Conservation (phyloP, 2,113 vertebrate genomes). For the Syrrhaptes paradoxus region DNA sequence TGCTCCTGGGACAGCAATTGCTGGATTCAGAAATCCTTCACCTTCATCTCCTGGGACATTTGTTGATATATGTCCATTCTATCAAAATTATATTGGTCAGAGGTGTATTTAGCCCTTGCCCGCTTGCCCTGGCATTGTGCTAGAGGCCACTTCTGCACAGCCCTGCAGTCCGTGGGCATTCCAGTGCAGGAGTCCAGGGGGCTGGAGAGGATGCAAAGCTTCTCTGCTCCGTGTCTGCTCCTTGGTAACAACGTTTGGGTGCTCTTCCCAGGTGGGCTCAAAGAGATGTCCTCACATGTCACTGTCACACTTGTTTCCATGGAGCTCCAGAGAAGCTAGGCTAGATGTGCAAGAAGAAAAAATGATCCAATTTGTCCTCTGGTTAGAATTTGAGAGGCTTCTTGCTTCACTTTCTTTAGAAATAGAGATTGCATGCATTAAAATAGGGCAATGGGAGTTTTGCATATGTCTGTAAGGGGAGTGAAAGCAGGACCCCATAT, state of each 20-base stretch:
- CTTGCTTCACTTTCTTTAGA: neutral
- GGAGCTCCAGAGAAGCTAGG: neutral
- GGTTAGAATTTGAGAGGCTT: neutral
- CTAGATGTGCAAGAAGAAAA: neutral
- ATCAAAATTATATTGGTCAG: neutral
- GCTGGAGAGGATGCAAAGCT: neutral
- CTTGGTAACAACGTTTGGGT: neutral
- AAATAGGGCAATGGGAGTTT: neutral
- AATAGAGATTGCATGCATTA: neutral
- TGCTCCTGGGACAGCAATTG: neutral
- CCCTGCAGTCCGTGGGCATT: no score
- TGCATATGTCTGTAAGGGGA: neutral
- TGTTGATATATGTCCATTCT: neutral
- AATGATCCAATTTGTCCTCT: neutral
- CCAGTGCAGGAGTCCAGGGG: neutral
- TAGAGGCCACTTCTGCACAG: neutral
- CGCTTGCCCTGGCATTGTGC: neutral
- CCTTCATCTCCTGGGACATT: neutral
- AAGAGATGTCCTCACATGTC: neutral
- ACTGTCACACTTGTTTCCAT: neutral
- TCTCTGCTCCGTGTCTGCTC: accelerated
- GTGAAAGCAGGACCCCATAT: neutral
- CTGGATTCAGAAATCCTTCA: neutral
- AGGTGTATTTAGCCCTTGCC: neutral
- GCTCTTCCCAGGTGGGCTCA: neutral